phyloP scores from a whole-genome alignment of 2,888 invertebrate species.

The Yponomeuta evonymella region DNA sequence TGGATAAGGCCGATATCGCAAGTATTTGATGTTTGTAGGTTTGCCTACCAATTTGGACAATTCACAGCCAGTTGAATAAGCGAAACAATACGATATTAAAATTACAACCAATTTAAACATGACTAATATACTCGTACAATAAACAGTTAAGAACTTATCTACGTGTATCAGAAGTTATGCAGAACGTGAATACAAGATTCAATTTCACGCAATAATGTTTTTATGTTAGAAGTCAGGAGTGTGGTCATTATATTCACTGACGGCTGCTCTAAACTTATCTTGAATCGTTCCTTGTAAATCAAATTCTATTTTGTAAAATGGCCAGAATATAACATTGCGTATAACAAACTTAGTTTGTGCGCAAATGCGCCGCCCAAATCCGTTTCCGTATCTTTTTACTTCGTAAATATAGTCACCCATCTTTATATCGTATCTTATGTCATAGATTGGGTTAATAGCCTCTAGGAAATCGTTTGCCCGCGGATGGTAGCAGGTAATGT shows the following conservation, averaged over 20 bases:
- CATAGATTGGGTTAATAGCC: neutral
- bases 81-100: too few relatives aligned
- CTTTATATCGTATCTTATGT: neutral
- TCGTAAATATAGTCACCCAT: neutral
- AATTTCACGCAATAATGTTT: slow-evolving; percentile 16
- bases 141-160: neutral
- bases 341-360: too few relatives aligned
- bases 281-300: too few relatives aligned
- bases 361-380: too few relatives aligned
- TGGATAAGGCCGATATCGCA: too few relatives aligned
- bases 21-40: too few relatives aligned
- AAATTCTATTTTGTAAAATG: too few relatives aligned
- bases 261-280: neutral
- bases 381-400: too few relatives aligned
- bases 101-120: neutral
- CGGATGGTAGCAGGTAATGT: too few relatives aligned
- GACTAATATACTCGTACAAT: neutral
- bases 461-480: neutral
- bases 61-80: too few relatives aligned
- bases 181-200: slow-evolving; percentile 30
- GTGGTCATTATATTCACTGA: neutral
- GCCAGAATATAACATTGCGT: too few relatives aligned
- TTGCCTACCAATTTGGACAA: too few relatives aligned
- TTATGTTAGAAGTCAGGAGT: slow-evolving; percentile 19
- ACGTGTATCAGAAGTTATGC: neutral